Base-by-base conservation (phyloP, 2,113 vertebrate species). In the Cyprinodon tularosa region DNA sequence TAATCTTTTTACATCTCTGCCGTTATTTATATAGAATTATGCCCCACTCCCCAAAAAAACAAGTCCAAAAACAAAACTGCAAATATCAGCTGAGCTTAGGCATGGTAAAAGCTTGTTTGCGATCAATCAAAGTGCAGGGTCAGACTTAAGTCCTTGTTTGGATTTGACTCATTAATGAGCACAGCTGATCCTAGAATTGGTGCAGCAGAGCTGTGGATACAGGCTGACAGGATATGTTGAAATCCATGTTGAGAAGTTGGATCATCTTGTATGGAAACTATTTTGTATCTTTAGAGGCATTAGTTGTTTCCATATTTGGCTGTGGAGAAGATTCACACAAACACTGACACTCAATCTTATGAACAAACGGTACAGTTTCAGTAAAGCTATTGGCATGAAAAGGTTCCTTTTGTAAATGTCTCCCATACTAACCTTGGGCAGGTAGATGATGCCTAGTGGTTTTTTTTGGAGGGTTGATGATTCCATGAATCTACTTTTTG, bases 191-290 rank as follows among this genome's bases (percentile, higher is more conserved):
- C 40, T 69, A 66, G 29, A 22, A 15, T 14, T 69, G 4, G 0
- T 50, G 74, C 65, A 61, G 59, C 68, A 36, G 62, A 77, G 65
- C 22, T 29, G 0, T n/a, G 20, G 60, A 22, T 61, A 40, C 29
- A 44, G 50, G 72, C 48, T 73, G 29, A 71, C 75, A 74, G 83
- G 81, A 86, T 81, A 76, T 89, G 86, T 65, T 86, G 82, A 81
- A 90, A 80, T 81, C 61, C 71, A 47, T 77, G 62, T 60, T 61
- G 50, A 70, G 69, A 74, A 90, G 86, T 84, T 68, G 85, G 86
- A 74, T 81, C 76, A 86, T 92, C 87, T 86, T 92, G 85, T 78
- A 53, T 83, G 81, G 79, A 88, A 86, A 66, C 68, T 62, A 62
- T n/a, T 60, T 8, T 53, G 15, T 84, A 76, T 74, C 72, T 45